Base-by-base conservation (phyloP, 2,113 vertebrate genomes). In the Vidua chalybeata region DNA sequence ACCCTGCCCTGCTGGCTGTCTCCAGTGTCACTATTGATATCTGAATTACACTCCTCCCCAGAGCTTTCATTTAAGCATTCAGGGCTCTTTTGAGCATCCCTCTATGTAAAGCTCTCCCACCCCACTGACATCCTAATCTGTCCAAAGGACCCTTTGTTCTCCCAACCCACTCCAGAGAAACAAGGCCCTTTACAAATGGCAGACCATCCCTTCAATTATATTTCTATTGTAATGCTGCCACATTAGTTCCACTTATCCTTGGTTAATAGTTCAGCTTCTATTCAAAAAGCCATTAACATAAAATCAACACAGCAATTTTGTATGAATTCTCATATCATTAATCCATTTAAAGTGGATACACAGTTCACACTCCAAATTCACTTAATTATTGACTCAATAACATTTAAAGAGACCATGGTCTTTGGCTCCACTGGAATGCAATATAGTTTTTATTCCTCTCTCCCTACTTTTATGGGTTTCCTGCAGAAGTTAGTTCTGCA, bases 231-330 rank as follows among this genome's bases (percentile, higher is more conserved):
- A 92, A 75, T 91, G 90, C 90, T 92, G 85, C 92, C 56, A 94
- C 94, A 93, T 96, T 94, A 95, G 94, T 96, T 96, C 95, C 95
- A 97, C 95, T 95, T 96, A 94, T 95, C 93, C 91, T 88, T 90
- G 87, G 94, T 87, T 96, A 97, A 97, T 94, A 97, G 95, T 96
- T 97, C 96, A 94, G 97, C 96, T 96, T 95, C 96, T 87, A 97
- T 95, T 97, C 96, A 97, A 97, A 97, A 93, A 97, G n/a, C 90
- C 87, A 97, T 97, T 97, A 97, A 95, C 96, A 94, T 89, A 97
- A 97, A 97, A 97, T 96, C 97, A 97, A 97, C 96, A 96, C 61
- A 94, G 97, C 90, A 96, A 97, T 96, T 97, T 96, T 43, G 66
- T 93, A 89, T 88, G 92, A 95, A 94, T 96, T 94, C 94, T 97